Evolutionary conservation across 2,113 vertebrate species (phyloP).

Genomic region (Menura novaehollandiae): DNA sequence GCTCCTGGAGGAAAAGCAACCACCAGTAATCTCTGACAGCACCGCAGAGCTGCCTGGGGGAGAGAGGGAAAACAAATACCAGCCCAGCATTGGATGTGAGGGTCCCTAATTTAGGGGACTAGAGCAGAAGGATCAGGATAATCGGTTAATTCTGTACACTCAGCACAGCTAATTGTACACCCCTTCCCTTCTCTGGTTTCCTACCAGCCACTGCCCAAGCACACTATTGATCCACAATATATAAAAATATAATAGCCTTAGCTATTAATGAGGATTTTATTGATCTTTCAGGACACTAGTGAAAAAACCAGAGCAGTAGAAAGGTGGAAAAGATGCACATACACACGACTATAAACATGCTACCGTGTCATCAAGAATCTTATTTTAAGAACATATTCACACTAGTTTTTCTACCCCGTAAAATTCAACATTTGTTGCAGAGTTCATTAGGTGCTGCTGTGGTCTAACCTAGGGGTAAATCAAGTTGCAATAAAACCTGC

Average conservation of each 20-base stretch:
- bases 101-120: not conserved
- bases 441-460: not conserved
- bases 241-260: not conserved
- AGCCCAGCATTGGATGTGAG: not conserved
- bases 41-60: not conserved
- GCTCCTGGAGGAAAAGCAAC: not conserved
- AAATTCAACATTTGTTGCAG: not conserved
- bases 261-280: not conserved
- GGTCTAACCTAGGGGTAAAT: not conserved
- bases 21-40: not conserved
- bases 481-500: not conserved
- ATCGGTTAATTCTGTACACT: not conserved
- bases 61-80: accelerated
- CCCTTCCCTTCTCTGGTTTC: not conserved
- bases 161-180: not conserved
- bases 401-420: not conserved
- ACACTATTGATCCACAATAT: not conserved
- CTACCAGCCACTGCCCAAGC: not conserved
- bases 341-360: not conserved
- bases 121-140: not conserved
- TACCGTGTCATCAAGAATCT: not conserved
- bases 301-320: not conserved
- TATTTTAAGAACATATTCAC: not conserved
- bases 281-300: not conserved
- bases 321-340: not conserved